These are phyloP conservation scores for Euwallacea fornicatus DNA, from an alignment of 1,140 invertebrate genomes.

Conservation along the genomic window DNA sequence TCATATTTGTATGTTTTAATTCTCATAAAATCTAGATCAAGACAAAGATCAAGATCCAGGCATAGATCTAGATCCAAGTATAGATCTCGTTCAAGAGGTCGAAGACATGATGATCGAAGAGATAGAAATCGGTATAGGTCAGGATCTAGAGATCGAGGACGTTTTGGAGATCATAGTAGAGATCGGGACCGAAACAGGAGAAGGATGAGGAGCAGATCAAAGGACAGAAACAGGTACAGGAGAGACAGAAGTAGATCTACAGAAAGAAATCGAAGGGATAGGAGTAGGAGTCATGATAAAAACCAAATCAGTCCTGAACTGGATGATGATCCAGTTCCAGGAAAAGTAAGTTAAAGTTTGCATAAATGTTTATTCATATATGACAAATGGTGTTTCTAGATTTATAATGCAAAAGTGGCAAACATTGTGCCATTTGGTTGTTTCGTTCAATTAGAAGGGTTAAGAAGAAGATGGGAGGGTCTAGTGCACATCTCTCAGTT, in stretches of 20 bases:
- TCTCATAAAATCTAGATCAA: conserved; percentile 28
- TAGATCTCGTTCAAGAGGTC: conserved; percentile 49
- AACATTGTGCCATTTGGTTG: conserved; percentile 97
- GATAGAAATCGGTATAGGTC: conserved; percentile 37
- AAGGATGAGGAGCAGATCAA: conserved; percentile 50
- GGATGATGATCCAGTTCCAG: conserved; percentile 65
- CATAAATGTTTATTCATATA: neutral
- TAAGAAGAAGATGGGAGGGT: conserved; percentile 88
- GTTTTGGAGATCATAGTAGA: neutral
- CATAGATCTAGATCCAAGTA: conserved; percentile 46
- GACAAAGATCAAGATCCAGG: conserved; percentile 37
- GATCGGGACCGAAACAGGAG: conserved; percentile 37
- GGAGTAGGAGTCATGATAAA: conserved; percentile 50
- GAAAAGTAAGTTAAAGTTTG: conserved; percentile 55
- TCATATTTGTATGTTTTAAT: neutral
- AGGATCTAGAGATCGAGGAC: conserved; percentile 46
- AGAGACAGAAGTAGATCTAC: conserved; percentile 44
- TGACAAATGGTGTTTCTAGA: conserved; percentile 57
- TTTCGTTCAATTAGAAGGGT: conserved; percentile 93
- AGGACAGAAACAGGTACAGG: conserved; percentile 49
- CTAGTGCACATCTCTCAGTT: conserved; percentile 97
- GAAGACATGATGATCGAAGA: conserved; percentile 44
- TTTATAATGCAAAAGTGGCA: conserved; percentile 92
- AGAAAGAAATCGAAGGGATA: conserved; percentile 44
- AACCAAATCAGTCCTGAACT: conserved; percentile 58